Conservation (phyloP, 2,113 vertebrate species). For the Colius striatus region DNA sequence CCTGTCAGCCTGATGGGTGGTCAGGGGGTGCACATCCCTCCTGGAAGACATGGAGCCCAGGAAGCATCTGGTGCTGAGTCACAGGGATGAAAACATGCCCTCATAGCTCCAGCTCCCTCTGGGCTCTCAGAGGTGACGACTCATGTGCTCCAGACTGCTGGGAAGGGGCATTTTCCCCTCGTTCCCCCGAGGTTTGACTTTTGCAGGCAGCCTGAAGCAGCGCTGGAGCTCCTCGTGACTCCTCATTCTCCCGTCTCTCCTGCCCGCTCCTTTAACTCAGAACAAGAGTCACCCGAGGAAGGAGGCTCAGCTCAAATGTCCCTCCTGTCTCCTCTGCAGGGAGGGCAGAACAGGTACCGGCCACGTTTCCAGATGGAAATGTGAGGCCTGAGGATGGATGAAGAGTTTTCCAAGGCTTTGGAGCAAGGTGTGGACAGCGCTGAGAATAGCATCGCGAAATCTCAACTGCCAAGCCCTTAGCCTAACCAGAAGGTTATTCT, state of each 20-base stretch:
- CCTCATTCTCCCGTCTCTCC: not conserved
- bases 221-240: not conserved
- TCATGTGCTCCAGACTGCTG: not conserved
- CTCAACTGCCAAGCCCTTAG: constrained; percentile 72
- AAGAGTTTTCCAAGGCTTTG: constrained; percentile 53
- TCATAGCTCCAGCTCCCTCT: not conserved
- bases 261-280: not conserved
- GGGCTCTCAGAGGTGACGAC: not conserved
- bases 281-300: not conserved
- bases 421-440: constrained; percentile 68
- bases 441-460: constrained; percentile 65
- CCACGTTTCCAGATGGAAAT: not conserved
- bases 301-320: not conserved
- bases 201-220: constrained; percentile 6
- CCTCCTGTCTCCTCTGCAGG: not conserved
- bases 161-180: not conserved
- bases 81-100: accelerated
- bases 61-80: not conserved
- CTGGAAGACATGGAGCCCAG: accelerated
- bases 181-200: not conserved
- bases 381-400: constrained; percentile 46
- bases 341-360: not conserved
- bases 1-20: not conserved
- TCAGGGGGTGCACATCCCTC: accelerated
- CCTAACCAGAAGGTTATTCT: constrained; percentile 72